Evolutionary conservation across 1,140 invertebrate species (phyloP).

Genomic region (Pteromalus puparum): DNA sequence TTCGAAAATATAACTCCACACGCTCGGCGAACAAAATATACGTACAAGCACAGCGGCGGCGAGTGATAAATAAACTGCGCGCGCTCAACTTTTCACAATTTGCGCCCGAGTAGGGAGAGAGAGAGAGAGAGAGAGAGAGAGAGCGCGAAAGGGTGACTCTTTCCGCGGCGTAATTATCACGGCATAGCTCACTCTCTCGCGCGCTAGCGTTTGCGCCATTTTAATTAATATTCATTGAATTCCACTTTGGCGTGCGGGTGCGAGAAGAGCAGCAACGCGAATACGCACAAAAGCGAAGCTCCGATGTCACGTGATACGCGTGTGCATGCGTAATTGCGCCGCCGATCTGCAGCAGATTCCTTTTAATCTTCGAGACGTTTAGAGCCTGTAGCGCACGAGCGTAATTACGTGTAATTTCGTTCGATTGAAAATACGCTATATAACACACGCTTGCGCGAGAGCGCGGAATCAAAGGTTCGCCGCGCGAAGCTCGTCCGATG

Average conservation of each 20-base stretch:
- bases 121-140: background rate
- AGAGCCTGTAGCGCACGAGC: constrained; percentile 51
- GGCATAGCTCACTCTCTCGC: no score
- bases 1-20: background rate
- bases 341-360: constrained; percentile 57
- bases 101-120: background rate
- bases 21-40: background rate
- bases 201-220: constrained; percentile 40
- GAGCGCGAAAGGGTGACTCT: background rate
- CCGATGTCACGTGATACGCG: constrained; percentile 57
- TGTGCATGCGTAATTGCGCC: constrained; percentile 62
- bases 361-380: constrained; percentile 61
- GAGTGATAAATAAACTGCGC: background rate
- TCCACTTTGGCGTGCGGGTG: constrained; percentile 47
- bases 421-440: constrained; percentile 60
- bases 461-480: constrained; percentile 23
- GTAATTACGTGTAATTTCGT: constrained; percentile 67
- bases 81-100: no score
- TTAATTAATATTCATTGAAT: constrained; percentile 71
- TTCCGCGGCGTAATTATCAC: no score
- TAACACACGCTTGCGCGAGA: background rate
- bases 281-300: constrained; percentile 4
- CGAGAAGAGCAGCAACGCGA: no score
- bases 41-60: no score
- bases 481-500: background rate